Base-by-base conservation (phyloP, 2,797 vertebrate species). In the Malurus leucopterus region DNA sequence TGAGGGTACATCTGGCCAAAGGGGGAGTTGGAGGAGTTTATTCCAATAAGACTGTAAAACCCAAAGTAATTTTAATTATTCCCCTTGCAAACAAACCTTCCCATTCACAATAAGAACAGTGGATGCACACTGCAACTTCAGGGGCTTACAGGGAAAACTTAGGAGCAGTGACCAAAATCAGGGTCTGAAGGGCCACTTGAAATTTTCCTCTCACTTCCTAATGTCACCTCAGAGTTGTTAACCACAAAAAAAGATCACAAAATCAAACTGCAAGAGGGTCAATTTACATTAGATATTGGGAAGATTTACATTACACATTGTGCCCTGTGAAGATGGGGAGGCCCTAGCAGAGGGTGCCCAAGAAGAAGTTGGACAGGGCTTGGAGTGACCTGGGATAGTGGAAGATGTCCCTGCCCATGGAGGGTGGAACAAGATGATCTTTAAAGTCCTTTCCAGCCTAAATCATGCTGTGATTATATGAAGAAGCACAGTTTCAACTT, bases 291-390 rank as follows among this genome's bases (percentile, higher is more conserved):
- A 27, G 5, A 23, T 57, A 34, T 13, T 24, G 50, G 38, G 24
- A 26, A 50, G 3, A 6, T 34, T 34, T 34, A 34, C 34, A 34
- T 34, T 34, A 34, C 34, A 34, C 50, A 22, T 12, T 57, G 2
- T 27, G 44, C 7, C 8, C 8, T 57, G 36, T 18, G 63, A 44
- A 20, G 24, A 9, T 27, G 43, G 6, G 1, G 1, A 62, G 20
- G 41, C 23, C 22, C 18, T 70, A 64, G 49, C 41, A 68, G 13
- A 67, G 41, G 27, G 0, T 43, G 5, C 4, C 9, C 49, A 62
- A 30, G 36, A 1, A 62, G n/a, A 15, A 40, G n/a, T 0, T 76
- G 30, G 34, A 30, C 0, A 0, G 49, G 36, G 29, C 12, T 62
- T 32, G 44, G 70, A 75, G 44, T 38, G 69, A 0, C 29, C 29